These are phyloP conservation scores for Tachyglossus aculeatus DNA, from an alignment of 2,797 vertebrate genomes.

Conservation along the genomic window DNA sequence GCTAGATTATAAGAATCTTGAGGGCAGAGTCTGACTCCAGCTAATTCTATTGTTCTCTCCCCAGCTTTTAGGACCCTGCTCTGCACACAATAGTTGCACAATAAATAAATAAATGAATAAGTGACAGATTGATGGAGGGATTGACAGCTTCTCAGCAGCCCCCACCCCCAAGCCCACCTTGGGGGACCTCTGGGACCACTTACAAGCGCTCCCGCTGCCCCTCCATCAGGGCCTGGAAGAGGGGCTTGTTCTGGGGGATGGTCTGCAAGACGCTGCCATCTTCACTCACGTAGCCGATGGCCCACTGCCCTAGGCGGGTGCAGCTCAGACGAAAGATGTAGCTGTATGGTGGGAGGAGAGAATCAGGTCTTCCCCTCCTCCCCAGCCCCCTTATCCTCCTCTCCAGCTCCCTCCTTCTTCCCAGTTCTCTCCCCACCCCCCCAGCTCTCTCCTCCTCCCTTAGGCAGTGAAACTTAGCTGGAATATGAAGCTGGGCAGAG, in stretches of 20 bases:
- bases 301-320: slow-evolving; percentile 88
- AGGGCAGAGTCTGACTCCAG: no score
- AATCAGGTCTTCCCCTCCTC: no score
- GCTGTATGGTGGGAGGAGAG: slow-evolving; percentile 48
- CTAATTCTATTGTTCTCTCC: no score
- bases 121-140: no score
- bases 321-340: slow-evolving; percentile 90
- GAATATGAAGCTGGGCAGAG: slow-evolving; percentile 79
- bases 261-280: slow-evolving; percentile 82
- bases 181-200: slow-evolving; percentile 48
- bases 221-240: slow-evolving; percentile 80
- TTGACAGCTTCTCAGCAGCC: no score
- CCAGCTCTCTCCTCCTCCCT: slow-evolving; percentile 48
- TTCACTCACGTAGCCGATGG: slow-evolving; percentile 84
- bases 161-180: no score
- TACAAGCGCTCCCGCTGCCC: slow-evolving; percentile 84
- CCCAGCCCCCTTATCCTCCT: not conserved
- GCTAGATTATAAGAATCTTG: no score
- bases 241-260: slow-evolving; percentile 81
- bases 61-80: no score
- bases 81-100: no score
- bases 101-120: no score
- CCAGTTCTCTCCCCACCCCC: not conserved
- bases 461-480: slow-evolving; percentile 87
- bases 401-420: not conserved